These are phyloP conservation scores for Podotricha telesiphe DNA, from an alignment of 2,888 invertebrate species.

Conservation along the genomic window DNA sequence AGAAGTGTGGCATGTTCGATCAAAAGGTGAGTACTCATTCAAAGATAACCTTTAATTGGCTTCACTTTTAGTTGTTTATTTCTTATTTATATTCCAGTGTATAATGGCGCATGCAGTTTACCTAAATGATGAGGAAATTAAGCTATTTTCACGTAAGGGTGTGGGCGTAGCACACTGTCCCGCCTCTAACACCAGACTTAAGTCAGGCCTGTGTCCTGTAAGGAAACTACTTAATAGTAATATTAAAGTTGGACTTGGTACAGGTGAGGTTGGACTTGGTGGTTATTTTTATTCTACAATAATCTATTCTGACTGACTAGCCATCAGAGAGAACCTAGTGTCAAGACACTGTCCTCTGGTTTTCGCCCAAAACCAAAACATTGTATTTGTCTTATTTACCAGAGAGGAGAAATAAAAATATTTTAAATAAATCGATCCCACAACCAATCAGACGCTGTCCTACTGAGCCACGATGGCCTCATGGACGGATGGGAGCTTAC, in stretches of 20 bases:
- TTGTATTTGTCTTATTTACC: too few species aligned
- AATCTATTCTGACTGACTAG: too few species aligned
- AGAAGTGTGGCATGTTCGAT: slow-evolving; percentile 88
- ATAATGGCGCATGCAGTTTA: slow-evolving; percentile 94
- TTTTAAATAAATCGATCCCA: too few species aligned
- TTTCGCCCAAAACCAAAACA: too few species aligned
- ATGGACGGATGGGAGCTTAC: too few species aligned
- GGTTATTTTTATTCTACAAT: slow-evolving; percentile 1
- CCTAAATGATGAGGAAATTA: slow-evolving; percentile 87
- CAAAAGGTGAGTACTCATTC: slow-evolving; percentile 83
- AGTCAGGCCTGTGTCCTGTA: slow-evolving; percentile 92
- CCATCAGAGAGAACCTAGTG: too few species aligned
- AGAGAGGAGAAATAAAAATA: too few species aligned
- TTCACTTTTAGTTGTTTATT: too few species aligned
- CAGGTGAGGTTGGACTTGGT: slow-evolving; percentile 87
- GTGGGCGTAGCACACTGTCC: slow-evolving; percentile 93
- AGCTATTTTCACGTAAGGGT: slow-evolving; percentile 83
- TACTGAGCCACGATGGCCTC: too few species aligned
- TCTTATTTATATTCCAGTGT: slow-evolving; percentile 59
- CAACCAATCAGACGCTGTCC: too few species aligned
- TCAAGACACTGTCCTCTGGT: too few species aligned
- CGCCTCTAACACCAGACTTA: slow-evolving; percentile 91
- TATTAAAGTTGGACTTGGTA: slow-evolving; percentile 92
- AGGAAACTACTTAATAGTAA: slow-evolving; percentile 84
- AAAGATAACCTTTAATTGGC: background rate